These are phyloP conservation scores for Diploscapter pachys DNA, from an alignment of 1,140 invertebrate genomes.

Conservation along the genomic window DNA sequence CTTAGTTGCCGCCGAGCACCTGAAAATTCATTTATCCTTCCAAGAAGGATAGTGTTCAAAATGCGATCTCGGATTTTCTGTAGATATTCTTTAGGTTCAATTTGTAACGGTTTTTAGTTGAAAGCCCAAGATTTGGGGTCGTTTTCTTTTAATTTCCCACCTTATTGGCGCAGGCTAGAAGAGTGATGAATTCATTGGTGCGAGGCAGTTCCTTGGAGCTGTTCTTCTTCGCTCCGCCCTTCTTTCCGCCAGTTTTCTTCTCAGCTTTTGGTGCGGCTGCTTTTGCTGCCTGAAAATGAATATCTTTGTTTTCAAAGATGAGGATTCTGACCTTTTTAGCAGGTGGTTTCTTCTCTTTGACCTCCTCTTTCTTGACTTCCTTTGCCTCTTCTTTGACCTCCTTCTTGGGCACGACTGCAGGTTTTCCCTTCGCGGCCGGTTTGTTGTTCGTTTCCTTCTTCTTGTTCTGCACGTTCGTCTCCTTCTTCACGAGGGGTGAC, in stretches of 20 bases:
- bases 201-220: conserved; percentile 8
- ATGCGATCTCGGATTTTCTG: too few species aligned
- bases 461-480: conserved; percentile 12
- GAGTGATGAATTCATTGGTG: conserved; percentile 15
- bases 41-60: not conserved
- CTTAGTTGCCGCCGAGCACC: not conserved
- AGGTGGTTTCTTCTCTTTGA: conserved; percentile 2
- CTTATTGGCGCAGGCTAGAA: conserved; percentile 11
- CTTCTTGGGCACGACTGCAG: not conserved
- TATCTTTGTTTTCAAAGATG: not conserved
- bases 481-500: conserved; percentile 10
- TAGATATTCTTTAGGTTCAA: too few species aligned
- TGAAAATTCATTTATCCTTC: not conserved
- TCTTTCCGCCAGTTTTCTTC: not conserved
- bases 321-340: not conserved
- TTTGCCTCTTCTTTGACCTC: not conserved
- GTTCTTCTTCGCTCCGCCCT: not conserved
- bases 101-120: too few species aligned
- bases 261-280: not conserved
- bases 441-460: conserved; percentile 2
- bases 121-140: too few species aligned
- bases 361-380: conserved; percentile 17
- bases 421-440: not conserved
- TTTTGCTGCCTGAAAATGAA: not conserved
- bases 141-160: not conserved